Percentiles rank a stretch among this genome's conserved stretches.
Evolutionary conservation across 2,113 vertebrate genomes (phyloP).

Genomic region (Caloenas nicobarica): DNA sequence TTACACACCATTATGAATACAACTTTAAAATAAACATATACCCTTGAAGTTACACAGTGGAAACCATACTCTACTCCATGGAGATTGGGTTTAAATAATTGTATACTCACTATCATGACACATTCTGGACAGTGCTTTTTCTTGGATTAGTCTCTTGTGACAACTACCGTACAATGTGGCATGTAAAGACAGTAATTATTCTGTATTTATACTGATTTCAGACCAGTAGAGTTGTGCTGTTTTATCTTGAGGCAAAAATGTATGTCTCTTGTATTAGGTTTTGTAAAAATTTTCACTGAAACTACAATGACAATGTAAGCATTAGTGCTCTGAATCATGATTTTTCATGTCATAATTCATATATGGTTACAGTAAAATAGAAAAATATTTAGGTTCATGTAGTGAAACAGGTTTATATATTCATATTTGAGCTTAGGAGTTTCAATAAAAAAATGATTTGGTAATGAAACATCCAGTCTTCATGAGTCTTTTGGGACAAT

Average conservation of each 20-base stretch:
- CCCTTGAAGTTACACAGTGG: background rate
- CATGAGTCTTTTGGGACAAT: background rate
- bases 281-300: background rate
- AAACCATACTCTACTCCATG: background rate
- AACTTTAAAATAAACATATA: background rate
- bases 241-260: background rate
- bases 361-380: background rate
- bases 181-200: background rate
- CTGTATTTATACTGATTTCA: background rate
- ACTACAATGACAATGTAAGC: background rate
- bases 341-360: background rate
- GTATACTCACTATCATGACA: background rate
- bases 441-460: background rate
- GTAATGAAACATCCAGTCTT: background rate
- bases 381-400: background rate
- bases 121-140: background rate
- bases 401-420: background rate
- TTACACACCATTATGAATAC: background rate
- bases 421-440: background rate
- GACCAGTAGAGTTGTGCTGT: background rate
- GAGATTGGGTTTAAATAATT: background rate
- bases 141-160: background rate
- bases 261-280: background rate
- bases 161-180: background rate
- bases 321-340: background rate